Conservation (phyloP, 2,797 vertebrate genomes). For the Mormyrus proboscirostris region DNA sequence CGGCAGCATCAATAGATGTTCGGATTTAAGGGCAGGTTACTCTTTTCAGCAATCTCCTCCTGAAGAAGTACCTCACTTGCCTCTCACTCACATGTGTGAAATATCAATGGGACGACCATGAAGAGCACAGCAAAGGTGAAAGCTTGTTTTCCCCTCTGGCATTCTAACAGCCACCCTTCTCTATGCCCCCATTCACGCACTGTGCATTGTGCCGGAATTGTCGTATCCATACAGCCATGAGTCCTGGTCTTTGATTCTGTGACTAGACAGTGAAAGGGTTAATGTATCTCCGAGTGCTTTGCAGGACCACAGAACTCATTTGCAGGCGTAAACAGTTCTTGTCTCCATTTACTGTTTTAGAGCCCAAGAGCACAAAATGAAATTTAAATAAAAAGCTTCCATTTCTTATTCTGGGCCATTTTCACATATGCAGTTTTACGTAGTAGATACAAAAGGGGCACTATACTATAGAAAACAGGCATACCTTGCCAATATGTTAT, state of each 20-base stretch:
- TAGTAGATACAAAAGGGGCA: background rate
- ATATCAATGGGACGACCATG: background rate
- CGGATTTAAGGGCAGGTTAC: background rate
- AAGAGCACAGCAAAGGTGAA: background rate
- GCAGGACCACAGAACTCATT: background rate
- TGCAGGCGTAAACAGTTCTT: background rate
- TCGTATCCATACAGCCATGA: background rate
- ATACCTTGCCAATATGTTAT: background rate
- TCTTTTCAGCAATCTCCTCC: background rate
- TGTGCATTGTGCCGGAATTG: background rate
- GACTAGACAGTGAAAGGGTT: background rate
- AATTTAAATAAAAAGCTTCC: background rate
- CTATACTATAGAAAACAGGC: background rate
- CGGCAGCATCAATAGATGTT: background rate
- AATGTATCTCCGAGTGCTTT: background rate
- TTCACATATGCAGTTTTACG: background rate
- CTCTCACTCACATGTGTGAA: background rate
- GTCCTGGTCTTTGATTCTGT: background rate
- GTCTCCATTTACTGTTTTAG: background rate
- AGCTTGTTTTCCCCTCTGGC: background rate
- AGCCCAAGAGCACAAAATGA: background rate
- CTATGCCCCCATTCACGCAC: background rate
- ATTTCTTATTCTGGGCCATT: background rate
- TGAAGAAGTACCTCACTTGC: background rate
- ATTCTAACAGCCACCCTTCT: background rate